Base-by-base conservation (phyloP, 2,888 invertebrate species). In the Conchocele bisecta region DNA sequence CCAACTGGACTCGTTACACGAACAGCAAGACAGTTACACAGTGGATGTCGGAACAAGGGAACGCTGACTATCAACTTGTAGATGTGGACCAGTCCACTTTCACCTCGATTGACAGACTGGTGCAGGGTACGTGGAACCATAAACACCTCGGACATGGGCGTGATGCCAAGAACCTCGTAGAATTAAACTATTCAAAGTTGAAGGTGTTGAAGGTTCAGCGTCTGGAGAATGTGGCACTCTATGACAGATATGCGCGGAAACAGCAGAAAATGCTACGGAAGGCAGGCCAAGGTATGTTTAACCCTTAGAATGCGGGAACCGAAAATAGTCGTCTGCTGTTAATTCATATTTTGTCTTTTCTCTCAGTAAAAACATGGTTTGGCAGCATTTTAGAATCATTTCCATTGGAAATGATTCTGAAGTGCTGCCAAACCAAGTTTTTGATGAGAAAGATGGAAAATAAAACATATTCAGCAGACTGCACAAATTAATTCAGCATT, bases 221-320 rank as follows among this genome's bases (percentile, higher is more conserved):
- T 26, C 51, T 87, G 24, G 87, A 87, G 51, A 83, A 87, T 60
- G 56, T 79, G n/a, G 54, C 67, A 15, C 33, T 84, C 15, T 87
- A 80, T 75, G 75, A 77, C 42, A 64, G 57, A 28, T 87, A 86
- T 44, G 44, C 51, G 4, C 66, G 72, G 22, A 68, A 63, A 13
- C 70, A 82, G 24, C 76, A 80, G 37, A 22, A 60, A 3, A 24
- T 84, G 26, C 77, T 86, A 44, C 70, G 75, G 28, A 75, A 79
- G 57, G 76, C 79, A 26, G 46, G 50, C 28, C 66, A 68, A 68
- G 68, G 68, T 71, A 56, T 17, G 9, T 22, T n/a, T n/a, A n/a
- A n/a, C n/a, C n/a, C n/a, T n/a, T n/a, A n/a, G n/a, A n/a, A n/a
- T n/a, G n/a, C n/a, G n/a, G n/a, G n/a, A n/a, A n/a, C n/a, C n/a